Evolutionary conservation across 2,113 vertebrate species (phyloP), one percentile per base, ranked within the genome.

Genomic region (Oplegnathus fasciatus): DNA sequence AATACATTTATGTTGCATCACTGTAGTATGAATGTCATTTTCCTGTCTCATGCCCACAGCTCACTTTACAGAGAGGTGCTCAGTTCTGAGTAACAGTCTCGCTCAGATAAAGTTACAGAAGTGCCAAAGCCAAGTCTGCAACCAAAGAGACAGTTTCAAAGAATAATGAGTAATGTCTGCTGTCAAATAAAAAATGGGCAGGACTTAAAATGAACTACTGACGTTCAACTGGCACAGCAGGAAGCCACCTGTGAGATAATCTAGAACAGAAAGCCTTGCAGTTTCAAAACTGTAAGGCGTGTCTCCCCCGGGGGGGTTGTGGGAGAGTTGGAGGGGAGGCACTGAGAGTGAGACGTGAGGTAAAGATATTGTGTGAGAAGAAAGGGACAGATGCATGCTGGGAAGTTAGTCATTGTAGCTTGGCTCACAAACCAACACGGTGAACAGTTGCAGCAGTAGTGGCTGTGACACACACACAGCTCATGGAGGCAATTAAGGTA

Each of bases 121-220:
- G 42, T 9, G n/a, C 20, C 14, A 57, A 75, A 75, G 55, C 62
- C 70, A 46, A 78, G 37, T 37, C 78, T 18, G 81, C 10, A 75
- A 66, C 42, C 50, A 75, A 42, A 72, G 46, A 83, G 24, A 28
- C 28, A 22, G 14, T 81, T 74, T 64, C 24, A 76, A 42, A 76
- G 32, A 55, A 48, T 7, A 32, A 26, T 11, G 69, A 82, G 71
- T 61, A 62, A 61, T 17, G 67, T 64, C 65, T 62, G 66, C 52
- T 61, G 26, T 82, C 50, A 60, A 50, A 70, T 64, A 30, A 83
- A 57, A 37, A 26, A 14, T 24, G 71, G 15, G 24, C 42, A 15
- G 2, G 52, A 77, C 20, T 34, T 26, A 9, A 74, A 61, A 42
- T 61, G 37, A 37, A 55, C 1, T 74, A 52, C 9, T 69, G 58